A percentile compares a stretch with the other conserved stretches of the same genome.
Conservation (phyloP, 2,797 vertebrate genomes). For the Microhierax caerulescens region DNA sequence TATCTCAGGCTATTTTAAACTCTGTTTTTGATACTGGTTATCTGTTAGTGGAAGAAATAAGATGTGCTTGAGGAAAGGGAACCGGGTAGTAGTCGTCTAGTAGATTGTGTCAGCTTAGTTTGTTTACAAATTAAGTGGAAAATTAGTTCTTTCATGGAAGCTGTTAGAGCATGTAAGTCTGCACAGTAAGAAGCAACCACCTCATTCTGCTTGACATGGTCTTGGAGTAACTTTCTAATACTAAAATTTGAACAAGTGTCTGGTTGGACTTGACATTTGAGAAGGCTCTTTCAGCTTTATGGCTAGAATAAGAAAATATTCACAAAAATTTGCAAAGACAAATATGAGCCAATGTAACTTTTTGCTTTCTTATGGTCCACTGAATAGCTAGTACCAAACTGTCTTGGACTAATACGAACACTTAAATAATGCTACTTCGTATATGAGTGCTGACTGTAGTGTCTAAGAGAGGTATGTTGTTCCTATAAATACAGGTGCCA, state of each 20-base stretch:
- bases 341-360: background rate
- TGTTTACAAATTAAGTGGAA: background rate
- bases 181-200: background rate
- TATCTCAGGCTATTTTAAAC: background rate
- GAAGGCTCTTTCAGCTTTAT: background rate
- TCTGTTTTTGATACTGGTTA: background rate
- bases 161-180: background rate
- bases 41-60: background rate
- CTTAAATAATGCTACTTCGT: background rate
- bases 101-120: background rate
- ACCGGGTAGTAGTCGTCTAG: background rate
- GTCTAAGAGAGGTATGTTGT: background rate
- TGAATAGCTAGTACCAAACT: background rate
- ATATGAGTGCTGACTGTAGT: background rate
- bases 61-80: background rate
- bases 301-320: background rate
- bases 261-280: background rate
- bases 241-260: background rate
- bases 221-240: background rate
- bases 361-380: background rate
- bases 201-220: background rate
- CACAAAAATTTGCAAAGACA: background rate
- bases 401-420: background rate
- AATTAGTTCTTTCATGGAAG: background rate
- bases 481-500: background rate